Evolutionary conservation across 2,113 vertebrate genomes (phyloP).

Genomic region (Neogobius melanostomus): DNA sequence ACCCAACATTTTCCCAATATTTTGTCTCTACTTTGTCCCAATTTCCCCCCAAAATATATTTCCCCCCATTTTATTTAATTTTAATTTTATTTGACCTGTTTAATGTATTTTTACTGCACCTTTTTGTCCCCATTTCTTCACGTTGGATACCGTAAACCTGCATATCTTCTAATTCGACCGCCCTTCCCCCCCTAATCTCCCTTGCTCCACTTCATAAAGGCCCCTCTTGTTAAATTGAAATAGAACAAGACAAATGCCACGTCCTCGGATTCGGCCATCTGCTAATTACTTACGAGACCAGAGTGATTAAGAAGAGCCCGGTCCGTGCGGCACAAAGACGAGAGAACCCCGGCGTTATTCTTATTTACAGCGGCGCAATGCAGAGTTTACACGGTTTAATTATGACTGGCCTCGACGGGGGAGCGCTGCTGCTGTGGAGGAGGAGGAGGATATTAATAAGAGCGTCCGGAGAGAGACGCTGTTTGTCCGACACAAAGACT

Average conservation of each 20-base stretch:
- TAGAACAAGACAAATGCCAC: conserved; percentile 15
- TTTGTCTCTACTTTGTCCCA: too few relatives aligned
- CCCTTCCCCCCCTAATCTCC: neutral
- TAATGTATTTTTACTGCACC: too few relatives aligned
- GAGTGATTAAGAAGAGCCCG: conserved; percentile 32
- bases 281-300: conserved; percentile 15
- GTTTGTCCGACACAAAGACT: conserved; percentile 40
- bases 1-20: too few relatives aligned
- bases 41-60: too few relatives aligned
- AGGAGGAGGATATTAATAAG: conserved; percentile 56
- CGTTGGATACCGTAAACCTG: too few relatives aligned
- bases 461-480: conserved; percentile 45
- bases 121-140: too few relatives aligned
- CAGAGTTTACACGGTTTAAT: conserved; percentile 56
- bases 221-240: conserved; percentile 29
- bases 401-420: conserved; percentile 48
- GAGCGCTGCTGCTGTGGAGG: conserved; percentile 31
- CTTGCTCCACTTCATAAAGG: conserved; percentile 9
- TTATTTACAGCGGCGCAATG: conserved; percentile 40
- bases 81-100: too few relatives aligned
- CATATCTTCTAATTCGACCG: neutral
- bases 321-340: conserved; percentile 21
- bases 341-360: neutral
- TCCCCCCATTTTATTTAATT: too few relatives aligned
- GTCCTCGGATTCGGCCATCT: conserved; percentile 13